phyloP scores from a whole-genome alignment of 2,113 vertebrate species.

The Oriolus oriolus region DNA sequence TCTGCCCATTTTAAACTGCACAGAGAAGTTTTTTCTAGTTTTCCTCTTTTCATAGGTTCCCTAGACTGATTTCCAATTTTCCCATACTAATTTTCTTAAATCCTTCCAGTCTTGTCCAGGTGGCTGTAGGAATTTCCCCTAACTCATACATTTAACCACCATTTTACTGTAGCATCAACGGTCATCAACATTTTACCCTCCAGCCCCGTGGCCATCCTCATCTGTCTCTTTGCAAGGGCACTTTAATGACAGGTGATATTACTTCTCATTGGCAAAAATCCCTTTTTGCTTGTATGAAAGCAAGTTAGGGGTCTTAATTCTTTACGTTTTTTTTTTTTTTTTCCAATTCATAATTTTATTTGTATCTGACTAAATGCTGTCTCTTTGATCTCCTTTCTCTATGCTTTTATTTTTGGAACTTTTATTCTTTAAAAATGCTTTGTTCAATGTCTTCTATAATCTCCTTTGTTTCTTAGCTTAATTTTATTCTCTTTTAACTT shows the following conservation, averaged over 20 bases:
- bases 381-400: neutral
- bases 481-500: conserved; percentile 16
- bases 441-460: neutral
- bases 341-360: neutral
- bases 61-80: neutral
- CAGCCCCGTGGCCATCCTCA: neutral
- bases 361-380: neutral
- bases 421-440: neutral
- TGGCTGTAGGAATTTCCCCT: neutral
- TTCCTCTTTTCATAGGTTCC: neutral
- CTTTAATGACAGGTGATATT: neutral
- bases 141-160: neutral
- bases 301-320: neutral
- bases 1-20: neutral
- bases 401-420: neutral
- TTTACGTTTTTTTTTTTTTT: too few species aligned
- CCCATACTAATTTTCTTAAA: neutral
- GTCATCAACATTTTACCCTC: neutral
- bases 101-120: neutral
- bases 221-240: neutral
- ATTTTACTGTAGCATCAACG: neutral
- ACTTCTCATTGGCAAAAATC: neutral
- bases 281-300: neutral
- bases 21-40: neutral
- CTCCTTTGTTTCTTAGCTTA: neutral